phyloP scores from a whole-genome alignment of 1,140 invertebrate species.

The Bombus huntii region DNA sequence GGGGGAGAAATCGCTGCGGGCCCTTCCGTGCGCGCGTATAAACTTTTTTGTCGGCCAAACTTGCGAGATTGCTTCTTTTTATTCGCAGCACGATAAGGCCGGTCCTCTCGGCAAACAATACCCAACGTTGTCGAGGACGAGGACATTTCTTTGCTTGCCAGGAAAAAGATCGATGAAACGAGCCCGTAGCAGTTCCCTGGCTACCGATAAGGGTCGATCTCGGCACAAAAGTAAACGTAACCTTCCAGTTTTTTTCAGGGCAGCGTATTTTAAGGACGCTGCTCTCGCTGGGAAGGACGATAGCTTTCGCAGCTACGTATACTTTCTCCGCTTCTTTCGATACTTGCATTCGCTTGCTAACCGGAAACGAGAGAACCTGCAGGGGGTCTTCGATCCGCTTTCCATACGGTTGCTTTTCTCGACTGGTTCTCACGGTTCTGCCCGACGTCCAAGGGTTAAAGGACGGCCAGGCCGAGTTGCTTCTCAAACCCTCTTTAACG shows the following conservation, averaged over 20 bases:
- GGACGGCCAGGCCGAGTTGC: background rate
- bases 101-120: conserved; percentile 57
- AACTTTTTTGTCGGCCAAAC: conserved; percentile 45
- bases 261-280: conserved; percentile 49
- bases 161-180: conserved; percentile 62
- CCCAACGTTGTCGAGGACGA: conserved; percentile 14
- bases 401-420: conserved; percentile 25
- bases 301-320: background rate
- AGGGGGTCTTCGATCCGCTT: conserved; percentile 40
- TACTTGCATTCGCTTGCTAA: conserved; percentile 37
- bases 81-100: conserved; percentile 57
- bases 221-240: conserved; percentile 49
- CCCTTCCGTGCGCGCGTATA: conserved; percentile 22
- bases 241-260: conserved; percentile 43
- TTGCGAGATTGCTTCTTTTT: conserved; percentile 58
- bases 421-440: background rate
- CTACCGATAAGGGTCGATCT: conserved; percentile 67
- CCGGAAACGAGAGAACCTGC: conserved; percentile 37
- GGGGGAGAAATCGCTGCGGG: conserved; percentile 40
- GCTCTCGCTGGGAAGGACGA: background rate
- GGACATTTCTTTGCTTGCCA: conserved; percentile 56
- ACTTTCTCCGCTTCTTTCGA: conserved; percentile 2
- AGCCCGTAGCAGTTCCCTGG: conserved; percentile 58
- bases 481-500: conserved; percentile 32
- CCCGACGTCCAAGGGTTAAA: conserved; percentile 43